phyloP scores from a whole-genome alignment of 1,140 invertebrate genomes.

The Drosophila insularis region DNA sequence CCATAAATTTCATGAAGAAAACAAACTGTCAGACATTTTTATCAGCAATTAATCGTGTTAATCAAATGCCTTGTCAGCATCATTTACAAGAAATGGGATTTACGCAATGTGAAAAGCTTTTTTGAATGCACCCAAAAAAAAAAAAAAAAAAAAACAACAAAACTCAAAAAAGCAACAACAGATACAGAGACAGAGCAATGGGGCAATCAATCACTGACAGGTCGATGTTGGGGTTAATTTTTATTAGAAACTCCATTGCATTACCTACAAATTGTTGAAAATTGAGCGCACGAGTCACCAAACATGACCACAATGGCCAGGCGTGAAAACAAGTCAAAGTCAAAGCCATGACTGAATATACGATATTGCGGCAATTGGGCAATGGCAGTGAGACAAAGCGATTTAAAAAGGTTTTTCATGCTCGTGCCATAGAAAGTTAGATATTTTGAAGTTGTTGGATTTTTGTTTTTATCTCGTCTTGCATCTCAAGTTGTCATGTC shows the following conservation, averaged over 20 bases:
- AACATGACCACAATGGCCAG: constrained; percentile 54
- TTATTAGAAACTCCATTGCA: constrained; percentile 73
- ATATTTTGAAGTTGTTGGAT: constrained; percentile 20
- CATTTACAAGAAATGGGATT: constrained; percentile 71
- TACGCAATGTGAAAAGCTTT: constrained; percentile 52
- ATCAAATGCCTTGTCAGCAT: constrained; percentile 80
- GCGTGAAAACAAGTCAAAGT: constrained; percentile 71
- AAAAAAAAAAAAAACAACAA: constrained; percentile 46
- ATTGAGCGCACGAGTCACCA: constrained; percentile 77
- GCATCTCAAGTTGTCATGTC: constrained; percentile 79
- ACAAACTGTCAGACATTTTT: constrained; percentile 79
- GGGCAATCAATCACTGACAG: constrained; percentile 74
- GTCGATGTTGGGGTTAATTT: constrained; percentile 37
- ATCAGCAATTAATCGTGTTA: constrained; percentile 81
- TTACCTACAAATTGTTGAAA: constrained; percentile 77
- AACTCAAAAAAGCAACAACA: constrained; percentile 58
- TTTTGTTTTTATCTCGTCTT: constrained; percentile 50
- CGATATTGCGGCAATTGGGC: constrained; percentile 19
- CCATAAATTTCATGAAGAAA: constrained; percentile 36
- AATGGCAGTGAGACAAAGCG: constrained; percentile 29
- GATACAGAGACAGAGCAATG: not conserved
- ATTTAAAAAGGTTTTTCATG: constrained; percentile 76
- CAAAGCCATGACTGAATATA: constrained; percentile 60
- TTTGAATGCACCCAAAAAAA: constrained; percentile 36
- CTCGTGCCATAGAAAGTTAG: constrained; percentile 70